phyloP scores from a whole-genome alignment of 1,140 invertebrate species.

The Sycophila sp. region DNA sequence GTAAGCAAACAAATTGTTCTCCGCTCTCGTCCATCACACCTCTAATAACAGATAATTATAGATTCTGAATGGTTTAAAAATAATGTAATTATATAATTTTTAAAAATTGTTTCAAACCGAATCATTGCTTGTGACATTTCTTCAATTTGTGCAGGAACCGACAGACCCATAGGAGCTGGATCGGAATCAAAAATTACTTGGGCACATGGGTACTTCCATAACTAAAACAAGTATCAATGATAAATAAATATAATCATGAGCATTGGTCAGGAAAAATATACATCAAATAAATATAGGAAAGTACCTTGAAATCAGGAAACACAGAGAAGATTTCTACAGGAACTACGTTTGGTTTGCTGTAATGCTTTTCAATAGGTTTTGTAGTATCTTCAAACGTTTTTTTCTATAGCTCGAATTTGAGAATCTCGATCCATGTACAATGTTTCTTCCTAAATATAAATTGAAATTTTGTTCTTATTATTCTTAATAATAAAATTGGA shows the following conservation, averaged over 20 bases:
- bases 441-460: constrained; percentile 86
- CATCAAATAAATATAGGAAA: too few species aligned
- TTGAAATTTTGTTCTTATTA: too few species aligned
- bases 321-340: constrained; percentile 91
- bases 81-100: constrained; percentile 31
- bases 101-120: constrained; percentile 68
- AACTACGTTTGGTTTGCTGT: constrained; percentile 92
- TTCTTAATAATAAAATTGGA: not conserved
- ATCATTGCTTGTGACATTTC: constrained; percentile 99
- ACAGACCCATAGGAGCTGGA: constrained; percentile 84
- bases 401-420: constrained; percentile 97
- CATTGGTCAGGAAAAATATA: too few species aligned
- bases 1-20: constrained; percentile 98
- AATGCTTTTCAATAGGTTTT: constrained; percentile 88
- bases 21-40: constrained; percentile 98
- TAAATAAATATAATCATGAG: too few species aligned
- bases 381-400: constrained; percentile 96
- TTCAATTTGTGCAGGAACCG: constrained; percentile 87
- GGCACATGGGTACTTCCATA: constrained; percentile 98
- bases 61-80: not conserved
- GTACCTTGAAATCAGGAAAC: constrained; percentile 92
- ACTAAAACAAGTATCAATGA: too few species aligned
- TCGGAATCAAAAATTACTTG: constrained; percentile 99
- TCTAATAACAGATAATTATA: constrained; percentile 66
- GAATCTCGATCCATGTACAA: constrained; percentile 96